phyloP scores from a whole-genome alignment of 1,140 invertebrate genomes.

The Helicoverpa zea region DNA sequence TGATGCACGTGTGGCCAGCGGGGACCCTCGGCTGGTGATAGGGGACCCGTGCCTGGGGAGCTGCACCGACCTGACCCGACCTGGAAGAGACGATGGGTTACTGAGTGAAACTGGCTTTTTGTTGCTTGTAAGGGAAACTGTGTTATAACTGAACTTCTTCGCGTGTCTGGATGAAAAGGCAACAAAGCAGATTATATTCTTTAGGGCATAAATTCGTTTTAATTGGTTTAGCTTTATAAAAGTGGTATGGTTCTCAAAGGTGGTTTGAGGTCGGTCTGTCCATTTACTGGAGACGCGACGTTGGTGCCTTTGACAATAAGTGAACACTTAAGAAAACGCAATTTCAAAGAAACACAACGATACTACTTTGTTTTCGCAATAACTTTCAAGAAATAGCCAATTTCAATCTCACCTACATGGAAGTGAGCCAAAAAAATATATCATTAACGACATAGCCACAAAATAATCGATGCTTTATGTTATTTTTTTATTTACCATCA shows the following conservation, averaged over 20 bases:
- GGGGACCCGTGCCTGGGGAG: conserved; percentile 82
- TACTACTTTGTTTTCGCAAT: not conserved
- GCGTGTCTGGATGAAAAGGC: too few relatives aligned
- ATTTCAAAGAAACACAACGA: too few relatives aligned
- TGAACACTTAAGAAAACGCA: too few relatives aligned
- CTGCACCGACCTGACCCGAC: conserved; percentile 82
- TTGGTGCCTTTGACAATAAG: too few relatives aligned
- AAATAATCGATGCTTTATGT: conserved; percentile 16
- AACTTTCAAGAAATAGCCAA: not conserved
- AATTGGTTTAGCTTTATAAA: too few relatives aligned
- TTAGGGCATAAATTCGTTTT: too few relatives aligned
- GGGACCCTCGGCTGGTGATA: conserved; percentile 80
- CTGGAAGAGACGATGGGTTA: conserved; percentile 57
- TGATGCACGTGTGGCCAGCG: conserved; percentile 82
- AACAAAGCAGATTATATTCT: too few relatives aligned
- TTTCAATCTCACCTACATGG: conserved; percentile 13
- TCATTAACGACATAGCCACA: conserved; percentile 13
- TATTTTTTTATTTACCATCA: conserved; percentile 15
- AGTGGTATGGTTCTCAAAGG: too few relatives aligned
- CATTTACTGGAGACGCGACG: too few relatives aligned
- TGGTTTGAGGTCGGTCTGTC: too few relatives aligned
- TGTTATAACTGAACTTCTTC: too few relatives aligned
- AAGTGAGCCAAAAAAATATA: conserved; percentile 5
- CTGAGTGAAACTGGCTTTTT: not conserved
- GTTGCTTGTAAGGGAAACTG: too few relatives aligned